Evolutionary conservation across 2,888 invertebrate species (phyloP).

Genomic region (Tolmerus cingulatus): DNA sequence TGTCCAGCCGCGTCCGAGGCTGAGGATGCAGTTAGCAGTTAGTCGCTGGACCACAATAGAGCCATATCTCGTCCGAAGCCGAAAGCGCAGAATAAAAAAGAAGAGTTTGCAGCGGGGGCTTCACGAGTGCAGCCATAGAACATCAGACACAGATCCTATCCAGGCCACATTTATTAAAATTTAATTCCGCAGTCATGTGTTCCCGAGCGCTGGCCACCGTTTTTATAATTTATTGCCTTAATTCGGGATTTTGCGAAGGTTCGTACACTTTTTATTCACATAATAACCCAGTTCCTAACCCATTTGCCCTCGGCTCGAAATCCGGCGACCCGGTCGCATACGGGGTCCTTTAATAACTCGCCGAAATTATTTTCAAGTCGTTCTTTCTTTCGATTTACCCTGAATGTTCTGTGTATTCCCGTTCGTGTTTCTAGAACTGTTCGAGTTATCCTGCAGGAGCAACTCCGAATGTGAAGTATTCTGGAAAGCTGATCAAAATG

Average conservation of each 20-base stretch:
- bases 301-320: neutral
- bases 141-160: conserved; percentile 31
- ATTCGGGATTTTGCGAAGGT: conserved; percentile 44
- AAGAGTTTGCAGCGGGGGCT: neutral
- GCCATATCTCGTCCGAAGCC: conserved; percentile 9
- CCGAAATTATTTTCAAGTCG: neutral
- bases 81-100: neutral
- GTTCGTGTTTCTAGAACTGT: neutral
- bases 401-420: neutral
- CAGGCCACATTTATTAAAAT: conserved; percentile 43
- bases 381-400: neutral
- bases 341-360: conserved; percentile 8
- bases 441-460: conserved; percentile 31
- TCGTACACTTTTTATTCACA: conserved; percentile 34
- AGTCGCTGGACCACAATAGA: conserved; percentile 5
- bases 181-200: conserved; percentile 46
- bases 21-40: conserved; percentile 31
- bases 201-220: conserved; percentile 44
- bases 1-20: neutral
- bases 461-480: conserved; percentile 27
- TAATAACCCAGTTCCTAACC: conserved; percentile 8
- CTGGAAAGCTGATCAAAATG: neutral
- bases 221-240: conserved; percentile 44
- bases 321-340: neutral
- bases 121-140: conserved; percentile 26